phyloP scores from a whole-genome alignment of 2,113 vertebrate species.

The Callithrix jacchus region DNA sequence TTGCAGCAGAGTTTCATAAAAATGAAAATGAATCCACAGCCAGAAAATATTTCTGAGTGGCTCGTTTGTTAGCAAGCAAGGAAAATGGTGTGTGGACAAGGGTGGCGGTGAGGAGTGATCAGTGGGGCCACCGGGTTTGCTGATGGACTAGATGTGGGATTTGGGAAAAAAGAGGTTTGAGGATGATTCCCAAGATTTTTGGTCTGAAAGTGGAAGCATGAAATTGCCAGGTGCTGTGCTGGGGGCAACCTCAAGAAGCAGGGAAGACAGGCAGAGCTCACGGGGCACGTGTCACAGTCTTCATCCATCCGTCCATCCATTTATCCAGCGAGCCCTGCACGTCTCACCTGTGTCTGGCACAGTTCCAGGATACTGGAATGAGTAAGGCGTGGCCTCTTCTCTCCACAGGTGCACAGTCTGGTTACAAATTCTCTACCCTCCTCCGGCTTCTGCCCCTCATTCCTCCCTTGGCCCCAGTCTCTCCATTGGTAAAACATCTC shows the following conservation, averaged over 20 bases:
- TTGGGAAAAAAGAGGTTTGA: background rate
- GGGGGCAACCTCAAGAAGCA: background rate
- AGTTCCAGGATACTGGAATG: background rate
- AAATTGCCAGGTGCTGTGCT: background rate
- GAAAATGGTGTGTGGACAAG: background rate
- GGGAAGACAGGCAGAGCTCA: background rate
- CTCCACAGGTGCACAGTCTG: background rate
- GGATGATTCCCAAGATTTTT: background rate
- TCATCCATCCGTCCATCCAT: background rate
- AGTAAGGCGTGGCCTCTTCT: rapidly evolving
- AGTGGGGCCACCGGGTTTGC: background rate
- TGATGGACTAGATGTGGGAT: background rate
- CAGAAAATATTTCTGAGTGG: background rate
- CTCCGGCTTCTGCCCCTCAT: background rate
- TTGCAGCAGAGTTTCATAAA: background rate
- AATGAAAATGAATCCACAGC: background rate
- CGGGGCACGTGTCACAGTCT: too few relatives aligned
- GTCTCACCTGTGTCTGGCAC: background rate
- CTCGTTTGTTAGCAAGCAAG: background rate
- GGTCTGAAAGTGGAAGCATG: background rate
- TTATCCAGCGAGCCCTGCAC: background rate
- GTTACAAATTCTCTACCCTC: background rate
- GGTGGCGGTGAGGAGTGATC: background rate
- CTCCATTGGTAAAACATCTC: background rate
- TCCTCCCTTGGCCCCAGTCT: background rate